Conservation (phyloP, 2,797 vertebrate genomes). For the Takifugu ocellatus region DNA sequence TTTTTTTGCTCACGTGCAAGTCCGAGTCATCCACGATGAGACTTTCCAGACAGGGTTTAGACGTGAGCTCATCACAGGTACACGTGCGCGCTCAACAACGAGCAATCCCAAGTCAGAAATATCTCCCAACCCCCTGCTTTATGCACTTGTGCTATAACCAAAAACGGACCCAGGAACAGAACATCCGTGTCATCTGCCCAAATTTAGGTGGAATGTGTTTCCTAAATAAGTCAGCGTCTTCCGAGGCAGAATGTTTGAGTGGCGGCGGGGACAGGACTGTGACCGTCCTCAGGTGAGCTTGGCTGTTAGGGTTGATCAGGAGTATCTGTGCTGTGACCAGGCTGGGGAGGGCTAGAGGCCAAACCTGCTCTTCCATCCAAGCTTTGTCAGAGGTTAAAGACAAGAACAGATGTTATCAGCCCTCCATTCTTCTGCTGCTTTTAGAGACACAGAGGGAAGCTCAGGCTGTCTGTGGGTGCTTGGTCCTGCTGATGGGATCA, state of each 20-base stretch:
- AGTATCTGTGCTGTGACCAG: slow-evolving; percentile 27
- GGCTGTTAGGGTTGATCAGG: slow-evolving; percentile 19
- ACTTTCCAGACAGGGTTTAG: no score
- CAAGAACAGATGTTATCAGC: slow-evolving; percentile 50
- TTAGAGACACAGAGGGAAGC: slow-evolving; percentile 32
- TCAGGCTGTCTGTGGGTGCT: slow-evolving; percentile 49
- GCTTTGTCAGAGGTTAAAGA: slow-evolving; percentile 38
- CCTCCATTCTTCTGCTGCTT: slow-evolving; percentile 34
- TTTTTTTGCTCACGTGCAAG: no score
- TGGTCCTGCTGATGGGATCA: slow-evolving; percentile 12
- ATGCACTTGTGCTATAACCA: not conserved
- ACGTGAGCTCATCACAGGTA: no score
- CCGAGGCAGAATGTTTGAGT: not conserved
- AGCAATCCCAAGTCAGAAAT: no score
- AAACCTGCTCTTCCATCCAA: slow-evolving; percentile 29
- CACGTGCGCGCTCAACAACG: no score
- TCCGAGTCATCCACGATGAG: no score
- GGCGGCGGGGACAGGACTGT: slow-evolving; percentile 7
- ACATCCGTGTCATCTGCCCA: not conserved
- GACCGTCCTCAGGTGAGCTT: slow-evolving; percentile 2
- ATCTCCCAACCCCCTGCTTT: no score
- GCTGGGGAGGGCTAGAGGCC: slow-evolving; percentile 14
- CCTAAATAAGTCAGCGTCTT: not conserved
- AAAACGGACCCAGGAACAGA: not conserved
- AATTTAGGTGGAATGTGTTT: not conserved